Base-by-base conservation (phyloP, 2,888 invertebrate species). In the Caradrina kadenii region DNA sequence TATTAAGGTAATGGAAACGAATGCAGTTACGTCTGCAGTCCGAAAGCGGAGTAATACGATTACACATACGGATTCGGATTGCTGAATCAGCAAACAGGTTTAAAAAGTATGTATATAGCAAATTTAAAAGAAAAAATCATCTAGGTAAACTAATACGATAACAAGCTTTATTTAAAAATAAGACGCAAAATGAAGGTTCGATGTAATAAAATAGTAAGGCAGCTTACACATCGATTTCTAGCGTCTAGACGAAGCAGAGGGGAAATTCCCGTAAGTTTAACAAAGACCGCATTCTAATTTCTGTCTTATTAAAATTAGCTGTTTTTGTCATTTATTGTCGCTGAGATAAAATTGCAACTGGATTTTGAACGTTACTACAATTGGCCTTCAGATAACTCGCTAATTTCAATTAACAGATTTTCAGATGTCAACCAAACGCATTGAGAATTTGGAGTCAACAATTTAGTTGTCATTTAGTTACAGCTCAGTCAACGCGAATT, bases 191-290 rank as follows among this genome's bases (percentile, higher is more conserved):
- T 11, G 8, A 39, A 53, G 39, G 13, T 42, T 55, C 26, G 17
- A 54, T 31, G 42, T 49, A 35, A 52, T 64, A 22, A 64, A 49
- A 64, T 49, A 21, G 19, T 35, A 56, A 26, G 21, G 22, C 21
- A 42, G 49, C 15, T 53, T 60, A 42, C 26, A 35, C 31, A 45
- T 42, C 73, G n/a, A 55, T 63, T 52, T 72, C 73, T 55, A 1
- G 5, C 53, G 39, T 69, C 52, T 54, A 76, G 70, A 58, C 76
- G 31, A 72, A 45, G 48, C 62, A 80, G 58, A 66, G 22, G 2
- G 42, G 42, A 11, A 4, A 42, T 35, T 35, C 35, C 35, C 8
- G 35, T 35, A 35, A 35, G 8, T 35, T 35, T 35, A 35, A 35
- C 8, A 35, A 35, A 7, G 35, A 35, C 0, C 35, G 42, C 42